These are phyloP conservation scores for Pachypanchax playfairii DNA, from an alignment of 2,113 vertebrate genomes.

Conservation along the genomic window DNA sequence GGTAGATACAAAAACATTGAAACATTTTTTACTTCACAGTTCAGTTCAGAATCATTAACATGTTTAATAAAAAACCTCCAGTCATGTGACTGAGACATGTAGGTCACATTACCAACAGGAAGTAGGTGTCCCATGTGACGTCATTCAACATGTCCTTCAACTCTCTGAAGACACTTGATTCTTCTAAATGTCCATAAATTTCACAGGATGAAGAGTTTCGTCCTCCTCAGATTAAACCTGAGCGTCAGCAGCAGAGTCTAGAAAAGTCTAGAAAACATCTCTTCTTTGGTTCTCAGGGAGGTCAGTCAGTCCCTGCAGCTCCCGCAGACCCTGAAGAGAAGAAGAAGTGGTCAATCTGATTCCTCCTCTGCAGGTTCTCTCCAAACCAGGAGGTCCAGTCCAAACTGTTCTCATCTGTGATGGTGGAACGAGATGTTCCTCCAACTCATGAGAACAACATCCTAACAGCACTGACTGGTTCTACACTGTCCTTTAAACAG, in stretches of 20 bases:
- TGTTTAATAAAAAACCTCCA: no score
- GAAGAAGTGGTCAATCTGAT: conserved; percentile 15
- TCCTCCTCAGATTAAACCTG: neutral
- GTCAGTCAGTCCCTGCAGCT: conserved; percentile 84
- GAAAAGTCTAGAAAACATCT: conserved; percentile 56
- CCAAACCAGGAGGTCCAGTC: neutral
- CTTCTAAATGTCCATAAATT: no score
- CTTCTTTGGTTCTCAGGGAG: conserved; percentile 61
- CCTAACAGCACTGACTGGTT: neutral
- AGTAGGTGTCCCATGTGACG: no score
- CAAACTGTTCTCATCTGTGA: neutral
- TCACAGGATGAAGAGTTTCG: neutral
- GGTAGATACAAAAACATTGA: no score
- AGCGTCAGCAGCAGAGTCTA: neutral
- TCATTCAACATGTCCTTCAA: neutral
- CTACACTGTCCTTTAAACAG: neutral
- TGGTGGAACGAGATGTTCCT: no score
- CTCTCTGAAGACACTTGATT: neutral
- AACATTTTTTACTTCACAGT: no score
- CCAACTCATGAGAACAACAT: neutral
- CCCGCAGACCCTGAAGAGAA: conserved; percentile 83
- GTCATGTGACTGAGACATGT: no score
- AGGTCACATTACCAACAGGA: no score
- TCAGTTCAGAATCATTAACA: no score
- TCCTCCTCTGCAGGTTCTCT: neutral